Base-by-base conservation (phyloP, 2,797 vertebrate genomes). In the Myotis myotis region DNA sequence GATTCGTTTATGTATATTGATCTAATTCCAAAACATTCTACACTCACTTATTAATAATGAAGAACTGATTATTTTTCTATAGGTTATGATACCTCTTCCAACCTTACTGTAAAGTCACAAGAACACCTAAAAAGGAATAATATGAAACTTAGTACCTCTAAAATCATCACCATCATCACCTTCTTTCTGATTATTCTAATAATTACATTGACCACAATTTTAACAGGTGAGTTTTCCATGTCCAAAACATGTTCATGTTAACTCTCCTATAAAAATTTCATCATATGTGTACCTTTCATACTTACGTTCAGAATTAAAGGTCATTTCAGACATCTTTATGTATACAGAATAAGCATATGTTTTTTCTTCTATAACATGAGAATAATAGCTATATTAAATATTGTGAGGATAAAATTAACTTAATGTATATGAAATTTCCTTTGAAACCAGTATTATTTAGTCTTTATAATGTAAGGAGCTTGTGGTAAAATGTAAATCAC, bases 221-320 rank as follows among this genome's bases (percentile, higher is more conserved):
- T 91, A 85, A 57, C 79, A 93, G 79, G 79, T 95, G 17, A 70
- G 88, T 85, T 80, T 11, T 25, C 16, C 33, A 22, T 60, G 62
- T 90, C 41, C 19, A 8, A 91, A 36, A 81, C 75, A 75, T 51
- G 7, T 22, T 93, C 10, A 38, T 66, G 16, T 76, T 76, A 76
- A 70, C 76, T 44, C 49, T 82, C 2, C 8, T 38, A 22, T 75
- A 87, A 75, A 80, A 13, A 68, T 89, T 62, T 70, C 36, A 36
- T n/a, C 2, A 2, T 75, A 70, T 44, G 10, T 23, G 13, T 74
- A 51, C 1, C 3, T 87, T 68, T 82, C 17, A 62, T 20, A 70
- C 3, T 53, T 76, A 25, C 60, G 55, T 16, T 75, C n/a, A 68
- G 28, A 22, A 72, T 64, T n/a, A 70, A 51, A 16, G 15, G 38